Conservation (phyloP, 2,888 invertebrate species). For the Sceliomorpha sp. region DNA sequence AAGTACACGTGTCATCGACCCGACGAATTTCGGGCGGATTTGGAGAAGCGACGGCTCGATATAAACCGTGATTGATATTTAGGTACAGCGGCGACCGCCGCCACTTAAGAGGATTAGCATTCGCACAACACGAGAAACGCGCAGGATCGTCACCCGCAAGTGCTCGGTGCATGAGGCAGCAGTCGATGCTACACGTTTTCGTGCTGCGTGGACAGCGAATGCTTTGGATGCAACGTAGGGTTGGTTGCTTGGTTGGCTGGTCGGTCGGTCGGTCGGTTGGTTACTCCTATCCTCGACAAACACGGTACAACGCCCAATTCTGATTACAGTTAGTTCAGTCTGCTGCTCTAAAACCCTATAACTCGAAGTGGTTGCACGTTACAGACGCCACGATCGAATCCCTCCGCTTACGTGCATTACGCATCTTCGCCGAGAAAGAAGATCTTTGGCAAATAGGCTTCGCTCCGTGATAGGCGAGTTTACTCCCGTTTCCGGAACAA, state of each 20-base stretch:
- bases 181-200: slow-evolving; percentile 50
- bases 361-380: slow-evolving; percentile 66
- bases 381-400: slow-evolving; percentile 57
- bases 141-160: slow-evolving; percentile 44
- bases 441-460: too few relatives aligned
- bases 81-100: slow-evolving; percentile 72
- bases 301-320: slow-evolving; percentile 69
- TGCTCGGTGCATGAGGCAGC: slow-evolving; percentile 21
- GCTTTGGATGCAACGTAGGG: slow-evolving; percentile 26
- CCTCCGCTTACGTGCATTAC: slow-evolving; percentile 45
- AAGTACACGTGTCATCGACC: slow-evolving; percentile 58
- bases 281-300: slow-evolving; percentile 56
- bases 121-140: slow-evolving; percentile 63
- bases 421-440: slow-evolving; percentile 47
- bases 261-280: slow-evolving; percentile 28
- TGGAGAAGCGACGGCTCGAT: slow-evolving; percentile 56
- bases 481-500: too few relatives aligned
- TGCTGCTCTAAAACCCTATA: slow-evolving; percentile 72
- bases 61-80: slow-evolving; percentile 76
- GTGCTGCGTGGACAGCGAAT: slow-evolving; percentile 45
- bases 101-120: slow-evolving; percentile 78
- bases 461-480: too few relatives aligned
- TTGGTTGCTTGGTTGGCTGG: slow-evolving; percentile 34
- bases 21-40: slow-evolving; percentile 55
- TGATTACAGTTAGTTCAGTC: slow-evolving; percentile 77